Conservation (phyloP, 1,140 invertebrate species). For the Diabrotica undecimpunctata region DNA sequence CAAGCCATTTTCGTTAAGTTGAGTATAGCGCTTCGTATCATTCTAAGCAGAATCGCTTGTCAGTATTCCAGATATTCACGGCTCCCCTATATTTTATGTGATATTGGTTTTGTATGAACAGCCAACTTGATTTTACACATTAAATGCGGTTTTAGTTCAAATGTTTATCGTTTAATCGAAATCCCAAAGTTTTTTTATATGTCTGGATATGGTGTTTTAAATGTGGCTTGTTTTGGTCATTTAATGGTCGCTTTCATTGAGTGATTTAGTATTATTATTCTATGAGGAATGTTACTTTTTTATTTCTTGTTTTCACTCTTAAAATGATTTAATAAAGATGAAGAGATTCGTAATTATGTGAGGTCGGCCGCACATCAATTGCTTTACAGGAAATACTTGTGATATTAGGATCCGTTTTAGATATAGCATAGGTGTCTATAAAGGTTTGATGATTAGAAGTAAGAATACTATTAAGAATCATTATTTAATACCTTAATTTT, state of each 20-base stretch:
- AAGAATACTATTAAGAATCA: too few relatives aligned
- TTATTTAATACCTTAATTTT: too few relatives aligned
- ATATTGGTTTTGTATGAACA: constrained; percentile 21
- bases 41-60: neutral
- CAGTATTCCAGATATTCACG: constrained; percentile 7
- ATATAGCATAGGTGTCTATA: too few relatives aligned
- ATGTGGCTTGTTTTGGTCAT: constrained; percentile 14
- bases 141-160: constrained; percentile 21
- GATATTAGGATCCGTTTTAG: too few relatives aligned
- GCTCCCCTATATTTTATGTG: constrained; percentile 22
- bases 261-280: constrained; percentile 13
- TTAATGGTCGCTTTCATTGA: constrained; percentile 2
- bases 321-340: too few relatives aligned
- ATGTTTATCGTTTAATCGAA: constrained; percentile 23
- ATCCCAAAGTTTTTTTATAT: constrained; percentile 17
- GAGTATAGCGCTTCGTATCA: neutral
- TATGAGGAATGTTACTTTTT: neutral
- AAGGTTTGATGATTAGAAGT: too few relatives aligned
- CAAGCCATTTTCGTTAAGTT: neutral
- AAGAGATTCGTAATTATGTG: too few relatives aligned
- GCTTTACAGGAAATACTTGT: too few relatives aligned
- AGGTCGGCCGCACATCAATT: too few relatives aligned
- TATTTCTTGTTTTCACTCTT: too few relatives aligned
- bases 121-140: constrained; percentile 22
- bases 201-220: constrained; percentile 20